Evolutionary conservation across 2,113 vertebrate genomes (phyloP).

Genomic region (Fulmarus glacialis): DNA sequence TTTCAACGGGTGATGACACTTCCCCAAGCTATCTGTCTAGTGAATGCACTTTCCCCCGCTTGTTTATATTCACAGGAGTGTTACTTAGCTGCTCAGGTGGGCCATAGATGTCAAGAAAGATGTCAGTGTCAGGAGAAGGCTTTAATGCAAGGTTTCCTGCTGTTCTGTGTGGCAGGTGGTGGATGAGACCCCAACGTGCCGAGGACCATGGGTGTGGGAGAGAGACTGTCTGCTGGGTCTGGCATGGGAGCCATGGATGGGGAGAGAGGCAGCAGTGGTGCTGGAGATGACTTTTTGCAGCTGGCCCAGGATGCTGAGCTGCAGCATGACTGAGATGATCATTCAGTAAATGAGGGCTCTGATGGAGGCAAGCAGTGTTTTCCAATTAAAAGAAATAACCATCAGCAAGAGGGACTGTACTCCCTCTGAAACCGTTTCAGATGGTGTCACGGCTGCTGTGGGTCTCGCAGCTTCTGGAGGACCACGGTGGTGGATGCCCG

Average conservation of each 20-base stretch:
- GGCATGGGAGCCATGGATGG: fast-evolving
- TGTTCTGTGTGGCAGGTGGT: fast-evolving
- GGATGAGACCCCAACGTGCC: fast-evolving
- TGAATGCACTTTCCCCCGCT: background rate
- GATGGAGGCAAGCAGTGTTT: background rate
- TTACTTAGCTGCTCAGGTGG: conserved; percentile 16
- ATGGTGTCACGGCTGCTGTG: background rate
- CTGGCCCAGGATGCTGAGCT: background rate
- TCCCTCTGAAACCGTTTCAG: background rate
- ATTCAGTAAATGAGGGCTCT: background rate
- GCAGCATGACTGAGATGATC: background rate
- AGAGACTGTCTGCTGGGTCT: background rate
- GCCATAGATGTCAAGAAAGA: background rate
- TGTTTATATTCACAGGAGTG: conserved; percentile 38
- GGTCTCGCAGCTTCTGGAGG: background rate
- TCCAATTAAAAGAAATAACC: background rate
- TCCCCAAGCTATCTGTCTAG: conserved; percentile 28
- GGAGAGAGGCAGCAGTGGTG: background rate
- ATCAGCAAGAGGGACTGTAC: background rate
- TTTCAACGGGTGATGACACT: conserved; percentile 7
- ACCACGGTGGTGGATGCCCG: fast-evolving
- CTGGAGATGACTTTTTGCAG: background rate
- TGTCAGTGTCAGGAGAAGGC: background rate
- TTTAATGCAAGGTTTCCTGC: background rate
- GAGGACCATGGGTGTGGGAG: background rate